These are phyloP conservation scores for Hydrochoerus hydrochaeris DNA, from an alignment of 2,113 vertebrate species.

Conservation along the genomic window DNA sequence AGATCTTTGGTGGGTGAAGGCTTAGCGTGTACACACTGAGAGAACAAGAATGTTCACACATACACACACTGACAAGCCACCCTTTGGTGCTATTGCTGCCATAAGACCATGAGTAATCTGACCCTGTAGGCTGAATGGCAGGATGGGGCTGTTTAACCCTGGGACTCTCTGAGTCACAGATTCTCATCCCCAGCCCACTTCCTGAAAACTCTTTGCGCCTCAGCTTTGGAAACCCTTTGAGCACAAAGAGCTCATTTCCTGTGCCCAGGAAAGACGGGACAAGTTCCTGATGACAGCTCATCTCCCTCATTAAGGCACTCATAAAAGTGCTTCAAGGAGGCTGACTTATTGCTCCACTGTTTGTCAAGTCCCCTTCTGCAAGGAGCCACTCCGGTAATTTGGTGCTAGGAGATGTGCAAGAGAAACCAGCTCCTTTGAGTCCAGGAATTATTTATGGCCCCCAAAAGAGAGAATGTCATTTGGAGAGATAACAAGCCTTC, in stretches of 20 bases:
- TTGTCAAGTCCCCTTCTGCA: constrained; percentile 59
- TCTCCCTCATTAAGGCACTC: constrained; percentile 77
- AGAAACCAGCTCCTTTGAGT: constrained; percentile 75
- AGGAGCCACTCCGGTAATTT: constrained; percentile 76
- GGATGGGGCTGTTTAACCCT: constrained; percentile 69
- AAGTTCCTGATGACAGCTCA: constrained; percentile 77
- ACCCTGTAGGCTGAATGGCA: constrained; percentile 62
- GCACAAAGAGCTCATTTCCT: constrained; percentile 80
- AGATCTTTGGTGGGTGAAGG: background rate
- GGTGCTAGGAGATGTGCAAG: constrained; percentile 73
- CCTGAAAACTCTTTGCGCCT: constrained; percentile 74
- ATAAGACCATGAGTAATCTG: constrained; percentile 70
- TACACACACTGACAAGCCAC: background rate
- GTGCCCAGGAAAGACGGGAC: constrained; percentile 66
- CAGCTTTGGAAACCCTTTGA: constrained; percentile 77
- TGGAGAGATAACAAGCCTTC: constrained; percentile 74
- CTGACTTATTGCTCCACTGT: constrained; percentile 75
- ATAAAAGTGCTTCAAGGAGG: constrained; percentile 75
- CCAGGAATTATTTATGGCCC: constrained; percentile 81
- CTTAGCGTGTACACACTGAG: background rate
- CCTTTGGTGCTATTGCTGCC: constrained; percentile 68
- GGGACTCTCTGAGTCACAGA: constrained; percentile 66
- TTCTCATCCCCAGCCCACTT: constrained; percentile 69
- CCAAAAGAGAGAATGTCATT: constrained; percentile 73
- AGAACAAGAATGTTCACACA: background rate